Evolutionary conservation across 2,113 vertebrate genomes (phyloP), one percentile per base, ranked within the genome.

Genomic region (Daubentonia madagascariensis): DNA sequence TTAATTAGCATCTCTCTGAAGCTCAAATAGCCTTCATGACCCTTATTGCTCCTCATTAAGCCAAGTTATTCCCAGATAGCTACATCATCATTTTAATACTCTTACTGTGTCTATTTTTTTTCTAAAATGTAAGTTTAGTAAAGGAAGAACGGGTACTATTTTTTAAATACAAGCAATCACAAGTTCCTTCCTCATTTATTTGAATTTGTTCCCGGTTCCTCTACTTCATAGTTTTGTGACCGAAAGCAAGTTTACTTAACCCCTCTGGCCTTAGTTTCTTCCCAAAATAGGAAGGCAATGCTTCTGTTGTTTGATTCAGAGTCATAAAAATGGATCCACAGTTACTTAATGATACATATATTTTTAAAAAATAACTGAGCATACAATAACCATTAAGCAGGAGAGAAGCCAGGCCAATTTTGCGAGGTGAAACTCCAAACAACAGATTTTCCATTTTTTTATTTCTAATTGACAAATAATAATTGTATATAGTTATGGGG

Each of bases 381-480:
- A 37, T 70, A 78, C 11, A 72, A 8, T 72, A 73, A 88, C 57
- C 48, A 93, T 16, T 73, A 25, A 37, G 10, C 25, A 93, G 10
- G 40, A 85, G n/a, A 25, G 73, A 95, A 76, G 13, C 5, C 18
- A 35, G 52, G 40, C 52, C 40, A 81, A 17, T 91, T 78, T 67
- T 85, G 67, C 52, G 30, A 94, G 18, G 1, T 79, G 23, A 88
- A 75, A 45, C 8, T 23, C 68, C 75, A 93, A 97, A 90, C 20
- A 14, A 96, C 23, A 86, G 40, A 89, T 45, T 96, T 96, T 40
- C 50, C 25, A 57, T 89, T 90, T 72, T 72, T 96, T 23, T 40
- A 40, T 75, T 75, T 75, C 40, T 23, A 37, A 40, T 75, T 75
- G 23, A 48, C 25, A 48, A 61, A 61, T 61, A 48, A 75, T 43